Evolutionary conservation across 2,113 vertebrate species (phyloP), one percentile per base, ranked within the genome.

Genomic region (Struthidea cinerea): DNA sequence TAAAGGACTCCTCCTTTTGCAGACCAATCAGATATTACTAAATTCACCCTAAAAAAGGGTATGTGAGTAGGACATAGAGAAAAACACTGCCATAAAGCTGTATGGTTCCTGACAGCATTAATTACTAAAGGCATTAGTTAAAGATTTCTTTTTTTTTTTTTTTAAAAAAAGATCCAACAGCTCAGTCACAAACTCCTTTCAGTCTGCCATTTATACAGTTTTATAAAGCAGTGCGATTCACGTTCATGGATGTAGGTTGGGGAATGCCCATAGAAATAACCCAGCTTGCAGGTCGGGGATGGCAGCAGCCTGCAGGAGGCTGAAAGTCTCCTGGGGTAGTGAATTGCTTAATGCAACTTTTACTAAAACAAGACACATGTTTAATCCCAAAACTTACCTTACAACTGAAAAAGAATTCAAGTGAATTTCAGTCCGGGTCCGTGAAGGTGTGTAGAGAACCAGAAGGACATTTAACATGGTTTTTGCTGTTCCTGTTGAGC

Each of bases 351-450:
- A 37, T 33, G 6, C 33, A 73, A 2, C 27, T 27, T 53, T 3
- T 7, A 47, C 33, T 73, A 9, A 37, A 73, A 46, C 22, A 46
- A 55, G 33, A 46, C 39, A 14, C 2, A 0, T 46, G 9, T 27
- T 46, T 84, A 33, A 46, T 73, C 33, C 47, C 27, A 37, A 13
- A 60, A 27, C 3, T 39, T 60, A 17, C 57, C 4, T 32, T 27
- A 39, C 5, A 27, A 63, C 7, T 32, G 33, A 3, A 16, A 26
- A 73, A 73, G 21, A 27, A 22, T 6, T 13, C 3, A 26, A 20
- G 22, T 39, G 47, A 14, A 37, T 37, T 63, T 84, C 57, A 46
- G 27, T 13, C 42, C 0, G 0, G 13, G 3, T 53, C 57, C 0
- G 0, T 44, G 39, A 32, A 21, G 47, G 17, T 46, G 22, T 33